Evolutionary conservation across 2,797 vertebrate genomes (phyloP).

Genomic region (Etheostoma nigrum): DNA sequence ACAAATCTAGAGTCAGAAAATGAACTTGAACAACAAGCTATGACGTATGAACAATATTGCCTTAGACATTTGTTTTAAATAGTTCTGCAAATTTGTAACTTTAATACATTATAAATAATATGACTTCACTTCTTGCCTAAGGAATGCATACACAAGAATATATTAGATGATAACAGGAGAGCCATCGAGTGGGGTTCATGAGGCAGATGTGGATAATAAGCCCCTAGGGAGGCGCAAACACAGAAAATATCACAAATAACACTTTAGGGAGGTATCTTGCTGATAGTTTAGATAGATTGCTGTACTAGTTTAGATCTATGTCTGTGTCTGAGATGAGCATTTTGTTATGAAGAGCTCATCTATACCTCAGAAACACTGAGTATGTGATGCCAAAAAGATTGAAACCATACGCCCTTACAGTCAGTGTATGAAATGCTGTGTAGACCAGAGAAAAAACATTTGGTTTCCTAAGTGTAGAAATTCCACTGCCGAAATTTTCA

Average conservation of each 20-base stretch:
- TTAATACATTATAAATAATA: constrained; percentile 28
- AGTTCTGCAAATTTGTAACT: constrained; percentile 35
- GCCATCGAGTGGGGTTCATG: constrained; percentile 35
- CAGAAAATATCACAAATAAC: constrained; percentile 40
- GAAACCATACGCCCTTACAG: neutral
- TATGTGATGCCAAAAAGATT: neutral
- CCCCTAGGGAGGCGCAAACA: constrained; percentile 18
- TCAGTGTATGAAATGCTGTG: constrained; percentile 44
- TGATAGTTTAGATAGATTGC: neutral
- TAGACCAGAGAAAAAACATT: constrained; percentile 22
- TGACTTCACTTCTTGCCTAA: constrained; percentile 23
- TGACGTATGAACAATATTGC: constrained; percentile 57
- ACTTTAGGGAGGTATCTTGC: neutral
- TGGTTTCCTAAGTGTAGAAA: constrained; percentile 36
- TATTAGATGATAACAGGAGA: constrained; percentile 29
- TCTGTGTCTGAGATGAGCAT: constrained; percentile 15
- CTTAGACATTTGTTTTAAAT: constrained; percentile 43
- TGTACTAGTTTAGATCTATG: neutral
- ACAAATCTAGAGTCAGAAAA: constrained; percentile 39
- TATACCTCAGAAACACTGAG: constrained; percentile 10
- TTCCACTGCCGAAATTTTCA: constrained; percentile 38
- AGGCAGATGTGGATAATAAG: constrained; percentile 60
- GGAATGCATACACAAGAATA: constrained; percentile 39
- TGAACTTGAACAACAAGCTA: constrained; percentile 51
- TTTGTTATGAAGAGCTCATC: neutral